Conservation (phyloP, 2,113 vertebrate genomes). For the Cynopterus brachyotis region DNA sequence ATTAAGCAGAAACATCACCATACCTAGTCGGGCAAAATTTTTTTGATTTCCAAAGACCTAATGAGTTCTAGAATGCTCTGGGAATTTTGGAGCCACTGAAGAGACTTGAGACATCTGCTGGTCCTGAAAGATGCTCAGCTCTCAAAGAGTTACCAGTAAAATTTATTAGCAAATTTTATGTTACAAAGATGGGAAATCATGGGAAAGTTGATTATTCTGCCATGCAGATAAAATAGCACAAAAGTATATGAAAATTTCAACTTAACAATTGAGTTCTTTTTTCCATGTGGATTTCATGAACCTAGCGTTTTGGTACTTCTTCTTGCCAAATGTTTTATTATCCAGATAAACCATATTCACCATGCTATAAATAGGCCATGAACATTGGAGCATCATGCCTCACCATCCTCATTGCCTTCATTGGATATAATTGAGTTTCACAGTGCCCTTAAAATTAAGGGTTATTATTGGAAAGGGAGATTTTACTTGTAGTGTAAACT, state of each 20-base stretch:
- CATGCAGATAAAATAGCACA: neutral
- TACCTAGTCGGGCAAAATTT: neutral
- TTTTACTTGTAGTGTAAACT: neutral
- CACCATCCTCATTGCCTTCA: neutral
- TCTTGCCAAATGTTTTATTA: neutral
- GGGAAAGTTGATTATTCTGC: neutral
- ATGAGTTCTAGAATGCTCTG: neutral
- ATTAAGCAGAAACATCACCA: neutral
- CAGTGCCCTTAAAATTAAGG: neutral
- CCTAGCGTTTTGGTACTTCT: neutral
- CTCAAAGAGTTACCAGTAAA: neutral
- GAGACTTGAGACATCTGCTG: neutral
- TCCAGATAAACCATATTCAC: neutral
- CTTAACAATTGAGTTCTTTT: neutral
- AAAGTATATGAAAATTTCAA: neutral
- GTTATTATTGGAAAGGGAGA: neutral
- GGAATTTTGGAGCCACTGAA: neutral
- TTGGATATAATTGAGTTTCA: neutral
- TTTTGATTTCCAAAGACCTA: neutral
- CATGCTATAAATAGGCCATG: neutral
- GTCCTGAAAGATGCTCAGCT: neutral
- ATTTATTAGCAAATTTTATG: neutral
- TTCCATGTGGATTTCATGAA: neutral
- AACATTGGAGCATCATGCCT: too few relatives aligned
- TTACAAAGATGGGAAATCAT: neutral